Evolutionary conservation across 2,797 vertebrate species (phyloP).

Genomic region (Diceros bicornis): DNA sequence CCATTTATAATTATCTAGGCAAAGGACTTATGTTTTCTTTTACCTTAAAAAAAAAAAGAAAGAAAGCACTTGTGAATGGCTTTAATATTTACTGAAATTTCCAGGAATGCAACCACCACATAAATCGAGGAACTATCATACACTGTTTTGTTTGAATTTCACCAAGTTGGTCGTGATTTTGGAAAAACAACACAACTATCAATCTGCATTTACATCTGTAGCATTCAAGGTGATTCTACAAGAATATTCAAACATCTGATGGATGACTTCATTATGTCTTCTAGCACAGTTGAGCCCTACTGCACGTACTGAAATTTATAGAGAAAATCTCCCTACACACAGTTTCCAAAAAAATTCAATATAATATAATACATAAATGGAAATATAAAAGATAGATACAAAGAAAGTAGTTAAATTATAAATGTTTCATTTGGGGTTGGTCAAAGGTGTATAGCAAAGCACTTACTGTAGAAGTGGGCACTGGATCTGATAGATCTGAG

Average conservation of each 20-base stretch:
- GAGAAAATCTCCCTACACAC: not conserved
- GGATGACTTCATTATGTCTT: not conserved
- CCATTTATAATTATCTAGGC: not conserved
- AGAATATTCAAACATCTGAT: not conserved
- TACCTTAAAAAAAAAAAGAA: not conserved
- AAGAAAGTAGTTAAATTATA: constrained; percentile 21
- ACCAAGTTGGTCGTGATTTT: not conserved
- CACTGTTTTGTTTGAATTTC: constrained; percentile 30
- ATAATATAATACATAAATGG: not conserved
- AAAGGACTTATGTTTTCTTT: constrained; percentile 42
- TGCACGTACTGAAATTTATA: not conserved
- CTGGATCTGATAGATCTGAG: not conserved
- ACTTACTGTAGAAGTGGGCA: not conserved
- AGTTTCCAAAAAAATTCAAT: not conserved
- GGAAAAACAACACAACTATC: not conserved
- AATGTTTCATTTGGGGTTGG: constrained; percentile 5
- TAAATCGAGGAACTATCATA: not conserved
- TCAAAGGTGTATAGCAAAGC: not conserved
- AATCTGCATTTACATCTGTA: not conserved
- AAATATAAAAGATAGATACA: not conserved
- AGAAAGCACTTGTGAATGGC: not conserved
- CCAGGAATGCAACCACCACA: not conserved
- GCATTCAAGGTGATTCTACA: not conserved
- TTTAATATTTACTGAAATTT: not conserved
- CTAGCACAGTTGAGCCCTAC: not conserved